These are phyloP conservation scores for Scaptomyza flava DNA, from an alignment of 2,888 invertebrate genomes.

Conservation along the genomic window DNA sequence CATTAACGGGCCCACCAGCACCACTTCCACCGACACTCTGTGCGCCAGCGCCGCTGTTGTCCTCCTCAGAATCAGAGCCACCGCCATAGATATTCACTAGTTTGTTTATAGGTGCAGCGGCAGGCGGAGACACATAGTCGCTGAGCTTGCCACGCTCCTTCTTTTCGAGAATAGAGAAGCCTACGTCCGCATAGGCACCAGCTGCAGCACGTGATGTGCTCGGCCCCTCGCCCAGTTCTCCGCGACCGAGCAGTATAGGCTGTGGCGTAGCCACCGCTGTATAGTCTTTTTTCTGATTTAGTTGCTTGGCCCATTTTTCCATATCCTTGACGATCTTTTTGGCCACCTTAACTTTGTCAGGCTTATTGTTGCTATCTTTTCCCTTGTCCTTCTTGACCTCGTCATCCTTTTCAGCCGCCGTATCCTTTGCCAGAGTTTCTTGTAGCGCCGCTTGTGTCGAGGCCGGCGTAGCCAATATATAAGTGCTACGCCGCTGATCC, in stretches of 20 bases:
- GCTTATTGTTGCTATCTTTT: conserved; percentile 88
- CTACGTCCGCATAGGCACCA: conserved; percentile 94
- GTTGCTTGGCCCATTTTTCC: conserved; percentile 96
- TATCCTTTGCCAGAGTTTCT: conserved; percentile 67
- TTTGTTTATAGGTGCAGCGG: conserved; percentile 81
- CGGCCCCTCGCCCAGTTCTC: conserved; percentile 60
- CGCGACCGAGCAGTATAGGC: conserved; percentile 70
- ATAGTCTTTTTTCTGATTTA: conserved; percentile 97
- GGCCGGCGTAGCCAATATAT: conserved; percentile 83
- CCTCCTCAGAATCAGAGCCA: conserved; percentile 89
- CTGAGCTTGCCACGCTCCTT: conserved; percentile 85
- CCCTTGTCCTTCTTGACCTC: conserved; percentile 85
- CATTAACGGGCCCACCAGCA: conserved; percentile 84
- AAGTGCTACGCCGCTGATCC: conserved; percentile 91
- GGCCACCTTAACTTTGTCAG: conserved; percentile 98
- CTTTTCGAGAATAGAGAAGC: conserved; percentile 95
- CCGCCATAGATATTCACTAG: conserved; percentile 91
- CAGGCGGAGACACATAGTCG: conserved; percentile 75
- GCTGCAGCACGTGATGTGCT: conserved; percentile 55
- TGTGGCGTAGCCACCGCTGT: conserved; percentile 82
- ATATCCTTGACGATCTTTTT: conserved; percentile 97
- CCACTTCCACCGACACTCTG: neutral
- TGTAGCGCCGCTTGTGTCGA: conserved; percentile 81
- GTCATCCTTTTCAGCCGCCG: conserved; percentile 52
- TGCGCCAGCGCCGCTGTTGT: conserved; percentile 85